Base-by-base conservation (phyloP, 2,888 invertebrate genomes). In the Phrixothrix hirtus region DNA sequence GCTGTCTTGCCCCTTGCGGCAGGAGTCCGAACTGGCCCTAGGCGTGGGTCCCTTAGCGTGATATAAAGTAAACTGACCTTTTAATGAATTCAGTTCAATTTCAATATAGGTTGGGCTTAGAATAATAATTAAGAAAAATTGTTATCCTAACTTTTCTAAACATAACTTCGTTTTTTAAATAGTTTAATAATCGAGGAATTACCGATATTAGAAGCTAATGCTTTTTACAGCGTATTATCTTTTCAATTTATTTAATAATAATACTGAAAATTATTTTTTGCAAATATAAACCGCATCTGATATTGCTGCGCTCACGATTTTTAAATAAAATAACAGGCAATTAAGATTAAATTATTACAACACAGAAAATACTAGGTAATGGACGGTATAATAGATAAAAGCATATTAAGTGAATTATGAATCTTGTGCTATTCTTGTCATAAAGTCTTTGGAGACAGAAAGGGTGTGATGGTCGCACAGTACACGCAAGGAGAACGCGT, bases 41-140 rank as follows among this genome's bases (percentile, higher is more conserved):
- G 70, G 72, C 64, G 71, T 67, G 70, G 70, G 69, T 73, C 73
- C 74, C 74, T 73, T 74, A 73, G 69, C 70, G 65, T 64, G 68
- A 39, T 69, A 63, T 67, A 70, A 73, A 73, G 72, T 73, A 73
- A 73, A 72, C 73, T 69, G 63, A 64, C 67, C 65, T 65, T 68
- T 69, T 71, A 73, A 73, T 73, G 71, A 70, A 71, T 69, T 69
- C 63, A 66, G 68, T 67, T 64, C 64, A 66, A 64, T 68, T 66
- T 68, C 64, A 58, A 68, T 70, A 68, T 65, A 64, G 69, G 70
- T 63, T 61, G 62, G 69, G 69, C 62, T 57, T 59, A 57, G 54
- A 55, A 58, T 57, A 60, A 60, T 60, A 60, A 60, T 58, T 56
- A 58, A 58, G 60, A 60, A 53, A 46, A 47, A 53, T 46, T 53